Base-by-base conservation (phyloP, 1,140 invertebrate species). In the Caenorhabditis tropicalis region DNA sequence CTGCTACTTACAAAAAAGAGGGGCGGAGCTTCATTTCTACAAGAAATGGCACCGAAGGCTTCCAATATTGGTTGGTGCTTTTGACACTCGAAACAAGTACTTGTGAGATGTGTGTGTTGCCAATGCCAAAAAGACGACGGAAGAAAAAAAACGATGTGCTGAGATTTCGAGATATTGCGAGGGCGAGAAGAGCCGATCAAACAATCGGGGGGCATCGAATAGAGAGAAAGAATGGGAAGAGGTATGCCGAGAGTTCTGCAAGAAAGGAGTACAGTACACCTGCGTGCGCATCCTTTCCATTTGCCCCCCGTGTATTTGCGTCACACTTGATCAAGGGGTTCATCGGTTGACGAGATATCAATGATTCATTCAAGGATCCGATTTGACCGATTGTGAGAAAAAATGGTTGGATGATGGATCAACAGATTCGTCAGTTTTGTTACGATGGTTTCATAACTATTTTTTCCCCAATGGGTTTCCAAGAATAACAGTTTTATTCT, bases 21-120 rank as follows among this genome's bases (percentile, higher is more conserved):
- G 19, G 65, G 65, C 36, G 65, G 65, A 74, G 65, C n/a, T n/a
- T 19, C 24, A 19, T 56, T 56, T 74, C 65, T 74, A 74, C 65
- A 74, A 74, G 36, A 74, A 74, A 74, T 74, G 65, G 65, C 65
- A 74, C n/a, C 36, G 65, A 46, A 36, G 49, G 10, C 58, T 65
- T 24, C 65, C 65, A 74, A 74, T 74, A 74, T 74, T 74, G 65
- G 65, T 43, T 74, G 65, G 65, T 74, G 65, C 65, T 74, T 74
- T 74, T 74, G 65, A 74, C 65, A 74, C 65, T 74, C 65, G 58
- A 74, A 74, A 74, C 65, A 74, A 74, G 65, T 74, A 74, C 65
- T 74, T 74, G 36, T 74, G 65, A 74, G 53, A 56, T 74, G 65
- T 74, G 65, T 74, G 36, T 43, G 65, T 43, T 74, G 65, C 36